Conservation (phyloP, 2,113 vertebrate genomes). For the Egretta garzetta region DNA sequence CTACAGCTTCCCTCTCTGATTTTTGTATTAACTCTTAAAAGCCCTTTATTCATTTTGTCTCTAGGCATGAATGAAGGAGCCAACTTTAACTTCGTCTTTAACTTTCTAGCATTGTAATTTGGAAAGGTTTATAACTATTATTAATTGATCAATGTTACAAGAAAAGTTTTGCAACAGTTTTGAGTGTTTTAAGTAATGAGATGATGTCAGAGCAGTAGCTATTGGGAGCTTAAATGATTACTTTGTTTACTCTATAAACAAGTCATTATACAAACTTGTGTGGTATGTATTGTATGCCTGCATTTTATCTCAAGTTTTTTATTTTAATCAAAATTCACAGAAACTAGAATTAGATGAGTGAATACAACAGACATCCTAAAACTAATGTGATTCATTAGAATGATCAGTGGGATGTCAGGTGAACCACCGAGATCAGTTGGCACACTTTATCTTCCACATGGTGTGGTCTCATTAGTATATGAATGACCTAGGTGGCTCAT, state of each 20-base stretch:
- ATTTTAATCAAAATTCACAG: not conserved
- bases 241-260: not conserved
- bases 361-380: not conserved
- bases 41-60: not conserved
- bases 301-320: not conserved
- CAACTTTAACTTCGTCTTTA: not conserved
- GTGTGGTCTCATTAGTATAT: not conserved
- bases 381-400: not conserved
- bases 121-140: not conserved
- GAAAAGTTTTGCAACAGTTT: not conserved
- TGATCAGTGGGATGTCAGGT: not conserved
- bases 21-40: conserved; percentile 34
- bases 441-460: not conserved
- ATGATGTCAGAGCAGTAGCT: not conserved
- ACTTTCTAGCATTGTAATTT: not conserved
- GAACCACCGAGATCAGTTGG: not conserved
- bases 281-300: not conserved
- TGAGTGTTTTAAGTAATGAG: not conserved
- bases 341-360: not conserved
- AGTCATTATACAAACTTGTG: not conserved
- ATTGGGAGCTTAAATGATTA: not conserved
- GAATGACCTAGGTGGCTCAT: not conserved
- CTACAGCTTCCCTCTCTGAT: not conserved
- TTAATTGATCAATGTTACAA: not conserved
- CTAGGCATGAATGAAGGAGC: not conserved